These are phyloP conservation scores for Ophion costatus DNA, from an alignment of 2,888 invertebrate genomes.

Conservation along the genomic window DNA sequence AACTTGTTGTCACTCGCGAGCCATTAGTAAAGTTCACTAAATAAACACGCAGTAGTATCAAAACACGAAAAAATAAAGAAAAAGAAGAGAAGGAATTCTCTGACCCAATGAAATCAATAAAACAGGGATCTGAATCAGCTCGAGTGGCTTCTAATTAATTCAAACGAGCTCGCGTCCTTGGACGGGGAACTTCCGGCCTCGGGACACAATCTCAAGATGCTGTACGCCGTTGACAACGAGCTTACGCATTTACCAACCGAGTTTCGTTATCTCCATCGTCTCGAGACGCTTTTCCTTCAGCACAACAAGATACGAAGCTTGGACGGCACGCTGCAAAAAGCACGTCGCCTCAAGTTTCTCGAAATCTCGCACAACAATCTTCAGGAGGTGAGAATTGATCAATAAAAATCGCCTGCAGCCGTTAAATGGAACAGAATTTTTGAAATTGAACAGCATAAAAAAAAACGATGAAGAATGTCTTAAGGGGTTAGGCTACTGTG, in stretches of 20 bases:
- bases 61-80: not conserved
- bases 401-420: conserved; percentile 2
- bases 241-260: conserved; percentile 89
- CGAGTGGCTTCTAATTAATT: conserved; percentile 91
- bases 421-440: conserved; percentile 26
- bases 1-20: not conserved
- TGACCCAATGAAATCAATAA: conserved; percentile 57
- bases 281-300: conserved; percentile 90
- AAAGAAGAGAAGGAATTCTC: not conserved
- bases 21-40: not conserved
- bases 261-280: conserved; percentile 87
- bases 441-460: not conserved
- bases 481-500: not conserved
- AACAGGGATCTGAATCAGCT: conserved; percentile 87
- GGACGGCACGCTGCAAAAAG: conserved; percentile 89
- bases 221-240: conserved; percentile 91
- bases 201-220: conserved; percentile 87
- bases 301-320: conserved; percentile 89
- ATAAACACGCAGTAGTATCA: not conserved
- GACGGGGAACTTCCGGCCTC: conserved; percentile 91
- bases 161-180: conserved; percentile 89
- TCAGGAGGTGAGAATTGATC: conserved; percentile 82
- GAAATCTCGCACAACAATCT: conserved; percentile 90
- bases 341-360: conserved; percentile 87
- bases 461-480: not conserved